Base-by-base conservation (phyloP, 2,888 invertebrate species). In the Eilema griseolum region DNA sequence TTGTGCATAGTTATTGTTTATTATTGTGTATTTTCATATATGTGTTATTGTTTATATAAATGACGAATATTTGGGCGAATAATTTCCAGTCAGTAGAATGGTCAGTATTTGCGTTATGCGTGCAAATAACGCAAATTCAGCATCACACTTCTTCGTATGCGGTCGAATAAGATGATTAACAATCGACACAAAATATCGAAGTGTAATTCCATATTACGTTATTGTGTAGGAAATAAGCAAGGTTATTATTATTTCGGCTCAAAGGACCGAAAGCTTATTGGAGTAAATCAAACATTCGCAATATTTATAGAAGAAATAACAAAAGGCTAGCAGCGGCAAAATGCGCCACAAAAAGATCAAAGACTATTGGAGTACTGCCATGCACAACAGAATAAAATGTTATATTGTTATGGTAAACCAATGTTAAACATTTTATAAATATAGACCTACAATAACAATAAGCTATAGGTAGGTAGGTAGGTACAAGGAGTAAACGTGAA, bases 201-300 rank as follows among this genome's bases (percentile, higher is more conserved):
- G 37, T 37, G 37, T 37, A 12, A 0, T 46, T 16, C 5, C 46
- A 20, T 2, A 7, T 46, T 3, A 16, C 2, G 5, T 10, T n/a
- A 7, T 46, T 46, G 20, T 20, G 46, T 20, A 20, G 7, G 5
- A 46, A 41, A 46, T 46, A 46, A 46, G 20, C 7, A 46, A 46
- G 20, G 3, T 20, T 46, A 52, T 52, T n/a, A 52, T n/a, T 52
- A 41, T 52, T n/a, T 52, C 10, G 52, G n/a, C 10, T 10, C 52
- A 7, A 52, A 52, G 10, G 52, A n/a, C 2, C 52, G n/a, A 10
- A 52, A 10, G n/a, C n/a, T n/a, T 52, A 8, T 52, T 52, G n/a
- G n/a, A 52, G n/a, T 52, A n/a, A n/a, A 52, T 52, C 52, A 52
- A n/a, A 52, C 52, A 52, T 52, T 52, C n/a, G n/a, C 52, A 52